These are phyloP conservation scores for Megastigmus dorsalis DNA, from an alignment of 2,888 invertebrate species.

Conservation along the genomic window DNA sequence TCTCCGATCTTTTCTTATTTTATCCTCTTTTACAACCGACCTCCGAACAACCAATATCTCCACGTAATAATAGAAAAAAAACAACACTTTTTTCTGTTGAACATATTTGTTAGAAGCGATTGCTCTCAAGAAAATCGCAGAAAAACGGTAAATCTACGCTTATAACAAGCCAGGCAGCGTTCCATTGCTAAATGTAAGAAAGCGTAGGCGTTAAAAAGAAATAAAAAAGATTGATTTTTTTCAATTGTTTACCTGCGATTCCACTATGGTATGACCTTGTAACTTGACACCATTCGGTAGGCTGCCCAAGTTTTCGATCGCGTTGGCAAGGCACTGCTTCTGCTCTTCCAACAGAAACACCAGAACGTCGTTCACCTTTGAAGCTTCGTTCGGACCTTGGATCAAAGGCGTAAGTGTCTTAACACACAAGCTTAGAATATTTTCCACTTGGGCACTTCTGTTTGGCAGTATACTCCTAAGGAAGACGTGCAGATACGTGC, in stretches of 20 bases:
- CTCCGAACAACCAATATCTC: too few species aligned
- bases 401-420: constrained; percentile 76
- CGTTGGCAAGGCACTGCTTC: constrained; percentile 73
- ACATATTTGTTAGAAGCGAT: too few species aligned
- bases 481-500: constrained; percentile 74
- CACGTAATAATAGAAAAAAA: too few species aligned
- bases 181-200: too few species aligned
- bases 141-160: too few species aligned
- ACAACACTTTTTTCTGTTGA: too few species aligned
- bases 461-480: constrained; percentile 74
- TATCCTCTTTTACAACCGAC: too few species aligned
- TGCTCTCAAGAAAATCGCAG: too few species aligned
- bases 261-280: constrained; percentile 66
- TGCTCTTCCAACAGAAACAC: constrained; percentile 77
- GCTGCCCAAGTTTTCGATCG: constrained; percentile 76
- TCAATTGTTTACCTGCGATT: constrained; percentile 66
- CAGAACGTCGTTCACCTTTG: constrained; percentile 73
- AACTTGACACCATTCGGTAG: constrained; percentile 77
- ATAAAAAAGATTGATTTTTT: constrained; percentile 29
- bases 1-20: too few species aligned
- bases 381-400: constrained; percentile 59
- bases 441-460: constrained; percentile 73
- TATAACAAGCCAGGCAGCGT: too few species aligned
- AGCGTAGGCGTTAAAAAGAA: constrained; percentile 65
- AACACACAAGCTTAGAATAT: constrained; percentile 76